Evolutionary conservation across 2,888 invertebrate genomes (phyloP).

Genomic region (Scaptomyza parva): DNA sequence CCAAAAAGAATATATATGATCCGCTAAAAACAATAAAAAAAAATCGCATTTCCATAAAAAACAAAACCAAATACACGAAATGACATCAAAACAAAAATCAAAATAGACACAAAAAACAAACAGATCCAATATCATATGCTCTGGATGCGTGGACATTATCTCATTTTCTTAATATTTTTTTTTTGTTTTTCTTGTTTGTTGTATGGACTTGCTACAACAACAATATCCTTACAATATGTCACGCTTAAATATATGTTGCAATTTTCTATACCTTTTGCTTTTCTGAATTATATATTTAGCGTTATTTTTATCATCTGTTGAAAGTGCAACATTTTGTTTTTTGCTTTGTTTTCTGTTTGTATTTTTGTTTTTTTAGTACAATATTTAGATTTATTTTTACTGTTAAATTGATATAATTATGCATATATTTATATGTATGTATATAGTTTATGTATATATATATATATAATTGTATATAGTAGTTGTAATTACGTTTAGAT

Average conservation of each 20-base stretch:
- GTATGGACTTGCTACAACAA: constrained; percentile 54
- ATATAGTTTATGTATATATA: constrained; percentile 65
- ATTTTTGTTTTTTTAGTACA: constrained; percentile 66
- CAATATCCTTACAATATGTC: constrained; percentile 38
- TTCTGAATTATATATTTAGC: constrained; percentile 33
- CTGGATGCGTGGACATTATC: constrained; percentile 35
- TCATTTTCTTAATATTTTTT: neutral
- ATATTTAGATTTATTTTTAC: constrained; percentile 78
- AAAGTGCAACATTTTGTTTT: constrained; percentile 64
- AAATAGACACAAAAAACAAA: constrained; percentile 43
- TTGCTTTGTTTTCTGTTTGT: constrained; percentile 24
- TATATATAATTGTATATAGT: constrained; percentile 72
- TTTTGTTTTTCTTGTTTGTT: constrained; percentile 16
- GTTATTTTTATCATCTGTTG: constrained; percentile 34
- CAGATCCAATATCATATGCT: constrained; percentile 40
- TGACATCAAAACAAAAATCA: constrained; percentile 59
- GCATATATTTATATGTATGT: constrained; percentile 70
- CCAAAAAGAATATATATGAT: constrained; percentile 9
- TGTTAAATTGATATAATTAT: constrained; percentile 78
- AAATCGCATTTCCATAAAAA: constrained; percentile 31
- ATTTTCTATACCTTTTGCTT: constrained; percentile 23
- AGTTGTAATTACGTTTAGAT: constrained; percentile 76
- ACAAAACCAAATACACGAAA: constrained; percentile 71
- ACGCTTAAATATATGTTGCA: constrained; percentile 42
- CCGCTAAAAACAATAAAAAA: constrained; percentile 5